Evolutionary conservation across 2,113 vertebrate species (phyloP), one percentile per base, ranked within the genome.

Genomic region (Synodontis membranacea): DNA sequence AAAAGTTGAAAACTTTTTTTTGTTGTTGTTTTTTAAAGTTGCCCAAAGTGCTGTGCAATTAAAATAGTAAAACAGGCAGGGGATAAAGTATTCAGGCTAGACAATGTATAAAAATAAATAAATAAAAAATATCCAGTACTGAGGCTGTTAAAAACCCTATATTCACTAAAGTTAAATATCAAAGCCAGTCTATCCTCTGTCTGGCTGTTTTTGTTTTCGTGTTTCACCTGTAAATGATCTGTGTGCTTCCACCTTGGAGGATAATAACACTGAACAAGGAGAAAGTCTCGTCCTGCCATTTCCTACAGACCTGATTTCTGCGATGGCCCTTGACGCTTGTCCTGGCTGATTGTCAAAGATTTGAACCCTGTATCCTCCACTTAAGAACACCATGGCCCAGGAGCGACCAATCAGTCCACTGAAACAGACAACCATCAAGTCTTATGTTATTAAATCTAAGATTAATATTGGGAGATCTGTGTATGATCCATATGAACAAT

Each of bases 331-430:
- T 25, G 93, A 91, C 84, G 98, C 93, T 91, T 97, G 96, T 75
- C 95, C 95, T 46, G 96, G 94, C 83, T 95, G 95, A 91, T 96
- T 93, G 92, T 99, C 98, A 88, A 96, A 97, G 84, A 99, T 95
- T 87, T 93, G 96, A 89, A 99, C 97, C 80, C 83, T 93, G 93
- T 96, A 96, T 89, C 97, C 97, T 91, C 95, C 97, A 81, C 97
- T 95, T 90, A 94, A 91, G 92, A 99, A 99, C 79, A 98, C 92
- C 97, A 98, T 98, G 3, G 97, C 95, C 98, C 98, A 99, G 91
- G 96, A 99, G 83, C 96, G 91, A 48, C 98, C 98, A 34, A 99
- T 98, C 70, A 99, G 94, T 31, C 98, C 98, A 42, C 98, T 99
- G 84, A 56, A 90, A 91, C 88, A 88, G 25, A 82, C 86, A 86